Evolutionary conservation across 1,140 invertebrate genomes (phyloP), one percentile per base, ranked within the genome.

Genomic region (Ostrea edulis): DNA sequence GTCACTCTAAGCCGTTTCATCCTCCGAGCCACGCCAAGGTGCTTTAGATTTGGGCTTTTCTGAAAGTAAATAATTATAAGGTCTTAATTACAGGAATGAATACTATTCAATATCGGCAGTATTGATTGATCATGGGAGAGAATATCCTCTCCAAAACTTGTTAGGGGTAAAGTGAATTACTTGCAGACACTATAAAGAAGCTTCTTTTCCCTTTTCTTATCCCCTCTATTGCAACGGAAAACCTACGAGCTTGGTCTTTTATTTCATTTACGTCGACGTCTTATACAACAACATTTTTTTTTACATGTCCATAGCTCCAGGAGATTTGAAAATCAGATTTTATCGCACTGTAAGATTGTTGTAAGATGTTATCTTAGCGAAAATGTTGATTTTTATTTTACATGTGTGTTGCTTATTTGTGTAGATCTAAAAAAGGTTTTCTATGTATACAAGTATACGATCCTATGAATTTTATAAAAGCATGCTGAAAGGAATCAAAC

Each of bases 81-180:
- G 29, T 77, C 68, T 77, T 77, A 25, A 77, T 77, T 77, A 77
- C 68, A 77, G 5, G 68, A 77, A 77, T 77, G 68, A 77, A 77
- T 35, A 77, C 68, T 25, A 77, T 35, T 22, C 68, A 77, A 44
- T 44, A 29, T 77, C 68, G 8, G 68, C 14, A 35, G 22, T 77
- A 77, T 77, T 77, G 68, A 77, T 77, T 77, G 68, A 77, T 77
- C 68, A 71, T 25, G 68, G 25, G 68, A 29, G 25, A 77, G 25
- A 77, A 77, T 77, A 29, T 12, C 68, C 29, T 77, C 55, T 62
- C 25, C 29, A 77, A 77, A 77, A 77, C 68, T 77, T 77, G 65
- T 25, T 71, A 29, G 29, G 25, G 22, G 22, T 25, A 25, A 71
- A 71, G 22, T 29, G 5, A 29, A 77, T 77, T 77, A 25, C 68